phyloP scores from a whole-genome alignment of 2,888 invertebrate species.

The Chorisops tibialis region DNA sequence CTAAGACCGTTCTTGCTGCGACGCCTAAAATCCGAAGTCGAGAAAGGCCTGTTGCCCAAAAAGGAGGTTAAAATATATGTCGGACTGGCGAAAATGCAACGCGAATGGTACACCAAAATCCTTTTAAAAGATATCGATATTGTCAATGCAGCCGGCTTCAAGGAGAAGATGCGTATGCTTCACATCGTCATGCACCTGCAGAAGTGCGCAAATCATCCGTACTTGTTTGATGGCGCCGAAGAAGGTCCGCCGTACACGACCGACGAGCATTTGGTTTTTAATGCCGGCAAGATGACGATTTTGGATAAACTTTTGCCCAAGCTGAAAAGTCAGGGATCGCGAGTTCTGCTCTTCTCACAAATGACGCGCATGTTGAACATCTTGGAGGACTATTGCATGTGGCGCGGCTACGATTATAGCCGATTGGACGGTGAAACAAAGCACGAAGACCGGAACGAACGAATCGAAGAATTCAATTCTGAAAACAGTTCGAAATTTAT shows the following conservation, averaged over 20 bases:
- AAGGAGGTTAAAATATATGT: constrained; percentile 97
- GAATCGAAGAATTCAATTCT: constrained; percentile 93
- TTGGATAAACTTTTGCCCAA: constrained; percentile 92
- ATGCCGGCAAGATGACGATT: constrained; percentile 94
- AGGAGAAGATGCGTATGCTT: constrained; percentile 95
- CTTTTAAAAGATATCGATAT: constrained; percentile 98
- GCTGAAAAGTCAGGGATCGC: constrained; percentile 83
- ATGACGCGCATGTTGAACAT: constrained; percentile 97
- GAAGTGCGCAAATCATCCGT: constrained; percentile 98
- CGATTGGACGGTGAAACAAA: constrained; percentile 94
- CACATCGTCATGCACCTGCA: constrained; percentile 99
- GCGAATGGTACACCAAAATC: constrained; percentile 99
- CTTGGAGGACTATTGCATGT: constrained; percentile 91
- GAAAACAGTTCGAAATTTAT: constrained; percentile 89
- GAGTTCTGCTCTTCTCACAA: constrained; percentile 93
- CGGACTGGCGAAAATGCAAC: constrained; percentile 97
- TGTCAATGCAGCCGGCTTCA: constrained; percentile 94
- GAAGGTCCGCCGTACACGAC: constrained; percentile 98
- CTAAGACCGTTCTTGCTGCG: constrained; percentile 92
- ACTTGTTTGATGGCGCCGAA: constrained; percentile 98
- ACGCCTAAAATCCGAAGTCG: constrained; percentile 95
- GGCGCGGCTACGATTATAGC: constrained; percentile 81
- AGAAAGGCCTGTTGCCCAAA: constrained; percentile 93
- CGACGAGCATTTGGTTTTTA: constrained; percentile 90
- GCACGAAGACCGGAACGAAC: constrained; percentile 92